Evolutionary conservation across 2,797 vertebrate species (phyloP).

Genomic region (Anguilla megastoma): DNA sequence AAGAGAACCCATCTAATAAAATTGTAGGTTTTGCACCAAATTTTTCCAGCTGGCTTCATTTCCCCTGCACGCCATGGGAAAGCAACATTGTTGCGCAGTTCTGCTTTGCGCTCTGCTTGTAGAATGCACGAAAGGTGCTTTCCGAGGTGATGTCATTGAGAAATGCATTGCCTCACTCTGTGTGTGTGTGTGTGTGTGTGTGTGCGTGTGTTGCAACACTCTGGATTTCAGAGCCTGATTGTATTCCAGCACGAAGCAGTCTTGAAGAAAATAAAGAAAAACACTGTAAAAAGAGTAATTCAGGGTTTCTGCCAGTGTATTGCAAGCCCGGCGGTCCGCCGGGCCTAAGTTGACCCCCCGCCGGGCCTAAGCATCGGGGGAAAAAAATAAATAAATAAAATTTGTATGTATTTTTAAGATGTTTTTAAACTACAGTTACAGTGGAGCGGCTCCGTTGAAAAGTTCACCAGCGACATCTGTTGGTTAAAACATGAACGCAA

Average conservation of each 20-base stretch:
- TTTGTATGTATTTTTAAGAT: too few species aligned
- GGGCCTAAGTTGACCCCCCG: too few species aligned
- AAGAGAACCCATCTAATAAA: neutral
- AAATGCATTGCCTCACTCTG: slow-evolving; percentile 6
- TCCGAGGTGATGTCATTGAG: neutral
- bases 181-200: neutral
- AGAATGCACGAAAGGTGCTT: neutral
- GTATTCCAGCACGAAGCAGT: neutral
- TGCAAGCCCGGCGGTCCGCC: too few species aligned
- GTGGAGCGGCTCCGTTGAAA: too few species aligned
- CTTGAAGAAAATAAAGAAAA: neutral
- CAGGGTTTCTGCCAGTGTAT: too few species aligned
- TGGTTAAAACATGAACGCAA: too few species aligned
- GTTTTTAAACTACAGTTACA: too few species aligned
- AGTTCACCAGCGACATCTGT: too few species aligned
- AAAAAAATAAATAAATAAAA: too few species aligned
- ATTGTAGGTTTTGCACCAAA: neutral
- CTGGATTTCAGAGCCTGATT: neutral
- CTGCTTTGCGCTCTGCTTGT: neutral
- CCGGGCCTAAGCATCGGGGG: too few species aligned
- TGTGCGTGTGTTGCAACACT: neutral
- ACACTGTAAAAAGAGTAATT: neutral
- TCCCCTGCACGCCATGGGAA: neutral
- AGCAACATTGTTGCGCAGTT: neutral
- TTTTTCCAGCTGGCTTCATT: neutral